phyloP scores from a whole-genome alignment of 1,140 invertebrate genomes.

The Physella acuta region DNA sequence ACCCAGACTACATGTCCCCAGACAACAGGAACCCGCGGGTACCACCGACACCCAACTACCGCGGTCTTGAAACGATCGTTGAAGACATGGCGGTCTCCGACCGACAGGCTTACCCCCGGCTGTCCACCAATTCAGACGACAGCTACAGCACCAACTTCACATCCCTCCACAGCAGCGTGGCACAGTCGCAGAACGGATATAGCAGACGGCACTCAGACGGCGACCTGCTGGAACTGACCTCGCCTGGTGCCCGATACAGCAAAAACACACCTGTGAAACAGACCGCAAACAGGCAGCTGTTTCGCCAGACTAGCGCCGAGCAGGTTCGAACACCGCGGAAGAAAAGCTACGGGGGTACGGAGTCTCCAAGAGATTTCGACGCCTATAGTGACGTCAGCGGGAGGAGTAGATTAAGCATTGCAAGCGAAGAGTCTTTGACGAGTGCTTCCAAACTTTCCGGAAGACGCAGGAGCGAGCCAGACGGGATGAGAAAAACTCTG shows the following conservation, averaged over 20 bases:
- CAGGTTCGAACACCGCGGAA: neutral
- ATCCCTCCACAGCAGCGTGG: too few species aligned
- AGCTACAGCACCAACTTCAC: too few species aligned
- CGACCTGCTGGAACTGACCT: neutral
- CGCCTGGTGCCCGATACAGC: neutral
- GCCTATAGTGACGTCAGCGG: neutral
- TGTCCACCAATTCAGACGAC: too few species aligned
- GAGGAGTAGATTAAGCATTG: neutral
- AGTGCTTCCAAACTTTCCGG: neutral
- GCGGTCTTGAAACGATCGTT: too few species aligned
- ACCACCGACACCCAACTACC: too few species aligned
- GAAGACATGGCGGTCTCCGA: too few species aligned
- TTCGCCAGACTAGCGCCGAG: neutral
- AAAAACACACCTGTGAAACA: neutral
- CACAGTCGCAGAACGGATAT: too few species aligned
- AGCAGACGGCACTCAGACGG: neutral
- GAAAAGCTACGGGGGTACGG: neutral
- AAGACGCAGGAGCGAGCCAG: neutral
- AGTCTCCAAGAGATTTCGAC: neutral
- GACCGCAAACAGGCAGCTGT: neutral
- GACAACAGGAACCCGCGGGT: too few species aligned
- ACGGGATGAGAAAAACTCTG: neutral
- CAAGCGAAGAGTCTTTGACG: neutral
- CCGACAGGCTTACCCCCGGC: too few species aligned
- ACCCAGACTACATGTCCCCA: too few species aligned